A percentile compares a stretch with the other conserved stretches of the same genome.
phyloP scores from a whole-genome alignment of 2,888 invertebrate species.

The Tipula vernalis region DNA sequence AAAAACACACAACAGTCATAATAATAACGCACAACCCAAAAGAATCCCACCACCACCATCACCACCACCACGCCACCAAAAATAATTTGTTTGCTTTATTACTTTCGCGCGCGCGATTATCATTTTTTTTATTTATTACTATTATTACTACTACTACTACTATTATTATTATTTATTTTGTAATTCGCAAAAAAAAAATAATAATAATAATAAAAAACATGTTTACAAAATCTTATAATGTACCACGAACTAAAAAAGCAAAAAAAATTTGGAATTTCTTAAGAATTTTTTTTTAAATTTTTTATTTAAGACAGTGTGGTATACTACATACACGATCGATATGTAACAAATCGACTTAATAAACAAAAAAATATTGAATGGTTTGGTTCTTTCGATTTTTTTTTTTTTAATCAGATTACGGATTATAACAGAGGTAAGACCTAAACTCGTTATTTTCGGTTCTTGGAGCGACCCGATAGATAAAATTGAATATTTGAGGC shows the following conservation, averaged over 20 bases:
- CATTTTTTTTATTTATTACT: not conserved
- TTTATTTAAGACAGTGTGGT: not conserved
- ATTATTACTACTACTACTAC: not conserved
- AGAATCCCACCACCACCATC: not conserved
- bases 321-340: not conserved
- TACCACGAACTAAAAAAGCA: not conserved
- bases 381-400: not conserved
- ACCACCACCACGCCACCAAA: not conserved
- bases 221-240: not conserved
- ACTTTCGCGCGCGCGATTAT: not conserved
- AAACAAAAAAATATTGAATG: not conserved
- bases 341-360: not conserved
- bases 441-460: not conserved
- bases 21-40: not conserved
- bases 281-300: not conserved
- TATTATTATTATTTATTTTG: not conserved
- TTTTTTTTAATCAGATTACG: not conserved
- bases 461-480: not conserved
- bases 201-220: not conserved
- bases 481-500: not conserved
- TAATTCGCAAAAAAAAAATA: not conserved
- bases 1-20: not conserved
- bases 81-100: not conserved
- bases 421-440: not conserved
- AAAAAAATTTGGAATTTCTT: not conserved